phyloP scores from a whole-genome alignment of 2,797 vertebrate genomes.

The Molothrus aeneus region DNA sequence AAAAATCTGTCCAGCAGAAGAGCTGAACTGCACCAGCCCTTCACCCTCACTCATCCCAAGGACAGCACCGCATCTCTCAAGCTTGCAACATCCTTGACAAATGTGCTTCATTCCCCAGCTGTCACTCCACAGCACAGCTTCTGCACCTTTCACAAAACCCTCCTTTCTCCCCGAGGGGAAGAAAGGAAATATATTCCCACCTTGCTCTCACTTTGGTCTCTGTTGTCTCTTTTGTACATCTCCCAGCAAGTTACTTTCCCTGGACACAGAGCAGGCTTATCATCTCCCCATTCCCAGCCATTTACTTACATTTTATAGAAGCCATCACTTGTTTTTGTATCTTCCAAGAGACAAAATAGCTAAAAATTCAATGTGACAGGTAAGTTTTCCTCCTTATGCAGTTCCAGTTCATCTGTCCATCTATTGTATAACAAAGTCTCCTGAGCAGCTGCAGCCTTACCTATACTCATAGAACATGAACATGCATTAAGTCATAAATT shows the following conservation, averaged over 20 bases:
- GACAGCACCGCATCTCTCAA: accelerated
- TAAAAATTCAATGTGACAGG: neutral
- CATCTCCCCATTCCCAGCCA: neutral
- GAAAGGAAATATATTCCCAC: neutral
- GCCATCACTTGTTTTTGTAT: neutral
- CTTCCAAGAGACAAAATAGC: neutral
- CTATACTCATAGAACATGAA: neutral
- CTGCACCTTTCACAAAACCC: neutral
- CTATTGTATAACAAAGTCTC: neutral
- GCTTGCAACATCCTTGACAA: neutral
- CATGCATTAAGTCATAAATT: neutral
- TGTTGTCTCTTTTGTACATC: neutral
- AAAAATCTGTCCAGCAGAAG: neutral
- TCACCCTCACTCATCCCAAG: neutral
- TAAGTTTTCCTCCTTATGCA: neutral
- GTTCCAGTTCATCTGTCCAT: neutral
- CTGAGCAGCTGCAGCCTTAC: neutral
- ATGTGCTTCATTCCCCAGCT: neutral
- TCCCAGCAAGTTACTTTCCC: neutral
- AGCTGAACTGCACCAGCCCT: neutral
- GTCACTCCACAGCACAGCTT: neutral
- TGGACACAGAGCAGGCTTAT: neutral
- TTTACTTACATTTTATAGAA: neutral
- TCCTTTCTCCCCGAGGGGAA: neutral
- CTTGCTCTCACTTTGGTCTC: neutral